phyloP scores from a whole-genome alignment of 2,113 vertebrate genomes.

The Sapayoa aenigma region DNA sequence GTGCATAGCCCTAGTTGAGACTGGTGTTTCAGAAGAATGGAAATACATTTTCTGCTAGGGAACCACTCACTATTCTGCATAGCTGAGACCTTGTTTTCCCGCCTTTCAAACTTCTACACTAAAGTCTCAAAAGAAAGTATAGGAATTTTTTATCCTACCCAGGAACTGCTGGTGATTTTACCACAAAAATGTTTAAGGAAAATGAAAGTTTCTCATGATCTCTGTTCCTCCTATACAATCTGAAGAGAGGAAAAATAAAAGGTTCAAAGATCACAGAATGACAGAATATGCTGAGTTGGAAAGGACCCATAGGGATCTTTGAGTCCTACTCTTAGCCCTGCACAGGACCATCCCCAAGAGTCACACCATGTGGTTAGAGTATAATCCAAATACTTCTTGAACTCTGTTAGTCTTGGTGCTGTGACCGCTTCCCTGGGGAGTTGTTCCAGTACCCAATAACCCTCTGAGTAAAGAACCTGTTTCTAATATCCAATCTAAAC shows the following conservation, averaged over 20 bases:
- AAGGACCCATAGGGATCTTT: background rate
- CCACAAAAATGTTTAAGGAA: fast-evolving
- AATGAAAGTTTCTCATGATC: background rate
- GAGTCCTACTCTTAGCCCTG: background rate
- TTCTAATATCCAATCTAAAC: background rate
- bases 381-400: background rate
- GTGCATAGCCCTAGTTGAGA: background rate
- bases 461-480: background rate
- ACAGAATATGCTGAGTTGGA: background rate
- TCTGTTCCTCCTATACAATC: background rate
- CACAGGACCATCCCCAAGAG: background rate
- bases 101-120: background rate
- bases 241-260: background rate
- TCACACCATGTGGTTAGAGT: background rate
- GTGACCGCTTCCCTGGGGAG: background rate
- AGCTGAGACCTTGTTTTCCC: fast-evolving
- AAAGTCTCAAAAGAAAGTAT: background rate
- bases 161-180: background rate
- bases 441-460: background rate
- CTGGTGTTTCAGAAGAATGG: background rate
- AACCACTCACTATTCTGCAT: background rate
- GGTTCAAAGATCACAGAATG: background rate
- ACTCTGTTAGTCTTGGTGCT: background rate
- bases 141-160: background rate
- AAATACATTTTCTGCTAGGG: background rate